Conservation (phyloP, 2,888 invertebrate genomes). For the Calameuta filiformis region DNA sequence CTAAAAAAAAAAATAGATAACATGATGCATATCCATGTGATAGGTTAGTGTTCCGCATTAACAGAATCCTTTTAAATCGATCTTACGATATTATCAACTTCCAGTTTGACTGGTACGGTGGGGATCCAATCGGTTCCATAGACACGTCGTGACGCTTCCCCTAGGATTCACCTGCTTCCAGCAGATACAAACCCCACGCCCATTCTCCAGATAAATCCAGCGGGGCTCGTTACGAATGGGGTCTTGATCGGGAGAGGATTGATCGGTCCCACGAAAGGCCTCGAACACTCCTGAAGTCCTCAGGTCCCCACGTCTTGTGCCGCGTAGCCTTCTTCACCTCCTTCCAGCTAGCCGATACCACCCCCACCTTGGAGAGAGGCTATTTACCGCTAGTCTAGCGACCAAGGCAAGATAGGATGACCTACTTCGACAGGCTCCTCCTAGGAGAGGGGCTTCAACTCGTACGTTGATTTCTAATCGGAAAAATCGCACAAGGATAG, state of each 20-base stretch:
- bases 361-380: constrained; percentile 50
- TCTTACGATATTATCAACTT: background rate
- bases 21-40: background rate
- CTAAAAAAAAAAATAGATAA: background rate
- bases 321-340: background rate
- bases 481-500: constrained; percentile 56
- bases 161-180: constrained; percentile 42
- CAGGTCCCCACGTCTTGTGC: background rate
- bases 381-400: constrained; percentile 48
- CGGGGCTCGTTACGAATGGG: background rate
- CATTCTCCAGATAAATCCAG: background rate
- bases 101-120: background rate
- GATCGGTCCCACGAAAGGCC: background rate
- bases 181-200: background rate
- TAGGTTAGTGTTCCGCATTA: background rate
- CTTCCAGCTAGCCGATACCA: constrained; percentile 26
- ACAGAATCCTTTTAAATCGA: background rate
- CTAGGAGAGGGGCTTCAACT: constrained; percentile 62
- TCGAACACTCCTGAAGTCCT: background rate
- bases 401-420: constrained; percentile 60
- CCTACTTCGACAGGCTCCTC: constrained; percentile 64
- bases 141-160: constrained; percentile 38
- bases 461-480: constrained; percentile 59
- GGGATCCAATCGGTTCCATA: constrained; percentile 15
- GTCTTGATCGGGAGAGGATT: background rate